A percentile compares a stretch with the other conserved stretches of the same genome.
Conservation (phyloP, 2,797 vertebrate genomes). For the Sibirionetta formosa region DNA sequence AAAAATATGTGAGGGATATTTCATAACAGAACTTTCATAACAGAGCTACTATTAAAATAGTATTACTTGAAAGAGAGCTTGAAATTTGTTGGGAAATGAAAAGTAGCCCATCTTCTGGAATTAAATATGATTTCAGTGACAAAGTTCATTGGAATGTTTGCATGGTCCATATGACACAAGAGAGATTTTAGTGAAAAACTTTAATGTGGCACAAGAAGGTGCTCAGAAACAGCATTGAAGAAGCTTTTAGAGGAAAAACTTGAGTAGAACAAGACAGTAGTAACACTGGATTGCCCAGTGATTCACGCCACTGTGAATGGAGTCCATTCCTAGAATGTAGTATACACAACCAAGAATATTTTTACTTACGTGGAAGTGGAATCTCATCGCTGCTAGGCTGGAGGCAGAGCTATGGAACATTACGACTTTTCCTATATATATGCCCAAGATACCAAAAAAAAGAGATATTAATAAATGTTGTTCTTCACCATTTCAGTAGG, state of each 20-base stretch:
- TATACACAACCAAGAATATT: background rate
- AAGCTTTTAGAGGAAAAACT: background rate
- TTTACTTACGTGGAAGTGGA: background rate
- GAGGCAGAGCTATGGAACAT: background rate
- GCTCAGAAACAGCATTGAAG: background rate
- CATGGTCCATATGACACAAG: background rate
- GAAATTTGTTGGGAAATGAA: background rate
- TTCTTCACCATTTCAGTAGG: background rate
- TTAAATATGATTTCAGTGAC: background rate
- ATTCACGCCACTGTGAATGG: background rate
- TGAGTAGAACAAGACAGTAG: background rate
- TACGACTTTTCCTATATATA: background rate
- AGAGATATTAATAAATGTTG: background rate
- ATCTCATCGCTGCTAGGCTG: background rate
- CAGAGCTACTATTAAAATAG: background rate
- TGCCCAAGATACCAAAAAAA: background rate
- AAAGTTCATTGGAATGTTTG: background rate
- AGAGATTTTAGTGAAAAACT: background rate
- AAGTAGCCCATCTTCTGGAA: background rate
- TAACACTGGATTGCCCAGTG: fast-evolving
- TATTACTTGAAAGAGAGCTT: background rate
- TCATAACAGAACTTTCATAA: background rate
- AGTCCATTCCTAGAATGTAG: background rate
- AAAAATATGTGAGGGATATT: background rate
- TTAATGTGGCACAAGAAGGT: background rate